Evolutionary conservation across 1,140 invertebrate genomes (phyloP).

Genomic region (Lucilia sericata): DNA sequence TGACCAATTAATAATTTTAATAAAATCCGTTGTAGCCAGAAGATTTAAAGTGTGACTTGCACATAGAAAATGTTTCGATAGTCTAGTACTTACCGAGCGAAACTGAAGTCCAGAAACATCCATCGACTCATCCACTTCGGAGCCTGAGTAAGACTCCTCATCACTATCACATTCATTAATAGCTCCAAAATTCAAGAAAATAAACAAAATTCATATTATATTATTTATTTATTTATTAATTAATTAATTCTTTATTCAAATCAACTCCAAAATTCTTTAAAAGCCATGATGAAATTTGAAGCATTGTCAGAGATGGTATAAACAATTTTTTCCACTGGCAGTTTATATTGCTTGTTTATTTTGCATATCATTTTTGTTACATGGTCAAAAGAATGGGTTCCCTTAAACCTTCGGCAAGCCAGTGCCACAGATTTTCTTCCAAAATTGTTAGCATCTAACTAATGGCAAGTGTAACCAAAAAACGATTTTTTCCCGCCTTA

Average conservation of each 20-base stretch:
- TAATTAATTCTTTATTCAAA: slow-evolving; percentile 44
- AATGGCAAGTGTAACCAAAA: slow-evolving; percentile 49
- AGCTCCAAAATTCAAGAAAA: background rate
- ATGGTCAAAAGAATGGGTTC: slow-evolving; percentile 49
- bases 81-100: background rate
- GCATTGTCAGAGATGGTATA: slow-evolving; percentile 54
- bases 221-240: background rate
- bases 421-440: slow-evolving; percentile 48
- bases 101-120: background rate
- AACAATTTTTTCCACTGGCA: slow-evolving; percentile 48
- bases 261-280: slow-evolving; percentile 39
- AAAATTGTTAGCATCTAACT: slow-evolving; percentile 48
- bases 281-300: slow-evolving; percentile 54
- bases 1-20: slow-evolving; percentile 27
- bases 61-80: slow-evolving; percentile 44
- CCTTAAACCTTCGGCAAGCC: slow-evolving; percentile 52
- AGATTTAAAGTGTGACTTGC: slow-evolving; percentile 26
- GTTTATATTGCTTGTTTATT: slow-evolving; percentile 50
- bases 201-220: background rate
- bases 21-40: slow-evolving; percentile 24
- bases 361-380: slow-evolving; percentile 47
- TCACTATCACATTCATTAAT: slow-evolving; percentile 9
- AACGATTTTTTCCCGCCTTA: slow-evolving; percentile 47
- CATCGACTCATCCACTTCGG: background rate
- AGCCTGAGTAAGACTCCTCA: slow-evolving; percentile 24